Percentiles rank a stretch among this genome's conserved stretches.
phyloP scores from a whole-genome alignment of 2,888 invertebrate genomes.

The Agrotis puta region DNA sequence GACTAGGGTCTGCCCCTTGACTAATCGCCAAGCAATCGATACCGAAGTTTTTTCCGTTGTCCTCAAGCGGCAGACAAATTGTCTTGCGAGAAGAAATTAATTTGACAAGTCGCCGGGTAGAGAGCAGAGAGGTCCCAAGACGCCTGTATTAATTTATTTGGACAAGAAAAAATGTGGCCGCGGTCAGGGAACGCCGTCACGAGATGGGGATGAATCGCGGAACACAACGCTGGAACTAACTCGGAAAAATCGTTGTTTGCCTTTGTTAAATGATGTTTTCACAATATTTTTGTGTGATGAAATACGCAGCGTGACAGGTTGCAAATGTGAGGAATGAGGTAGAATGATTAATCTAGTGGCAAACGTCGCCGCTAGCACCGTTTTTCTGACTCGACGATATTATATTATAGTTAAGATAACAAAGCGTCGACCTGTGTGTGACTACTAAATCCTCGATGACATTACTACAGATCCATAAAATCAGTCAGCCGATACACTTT shows the following conservation, averaged over 20 bases:
- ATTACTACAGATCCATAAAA: not conserved
- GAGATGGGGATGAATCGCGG: conserved; percentile 69
- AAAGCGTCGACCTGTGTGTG: not conserved
- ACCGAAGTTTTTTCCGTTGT: conserved; percentile 84
- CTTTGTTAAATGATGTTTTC: conserved; percentile 45
- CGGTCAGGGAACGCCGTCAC: conserved; percentile 68
- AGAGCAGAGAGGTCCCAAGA: conserved; percentile 83
- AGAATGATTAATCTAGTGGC: conserved; percentile 8
- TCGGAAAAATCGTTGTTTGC: conserved; percentile 61
- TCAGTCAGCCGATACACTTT: not conserved
- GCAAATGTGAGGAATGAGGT: conserved; percentile 2
- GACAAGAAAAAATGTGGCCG: conserved; percentile 88
- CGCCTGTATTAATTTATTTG: conserved; percentile 89
- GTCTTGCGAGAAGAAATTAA: conserved; percentile 90
- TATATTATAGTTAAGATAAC: not conserved
- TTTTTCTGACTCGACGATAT: not conserved
- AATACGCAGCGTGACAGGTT: conserved; percentile 11
- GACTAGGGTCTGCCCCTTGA: conserved; percentile 70
- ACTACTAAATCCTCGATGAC: not conserved
- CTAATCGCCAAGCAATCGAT: conserved; percentile 87
- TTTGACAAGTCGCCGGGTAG: conserved; percentile 87
- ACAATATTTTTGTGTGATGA: conserved; percentile 29
- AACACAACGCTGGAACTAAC: conserved; percentile 62
- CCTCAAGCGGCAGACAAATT: conserved; percentile 87
- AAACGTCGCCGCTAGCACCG: not conserved